Base-by-base conservation (phyloP, 2,888 invertebrate species). In the Ormyrus rosae region DNA sequence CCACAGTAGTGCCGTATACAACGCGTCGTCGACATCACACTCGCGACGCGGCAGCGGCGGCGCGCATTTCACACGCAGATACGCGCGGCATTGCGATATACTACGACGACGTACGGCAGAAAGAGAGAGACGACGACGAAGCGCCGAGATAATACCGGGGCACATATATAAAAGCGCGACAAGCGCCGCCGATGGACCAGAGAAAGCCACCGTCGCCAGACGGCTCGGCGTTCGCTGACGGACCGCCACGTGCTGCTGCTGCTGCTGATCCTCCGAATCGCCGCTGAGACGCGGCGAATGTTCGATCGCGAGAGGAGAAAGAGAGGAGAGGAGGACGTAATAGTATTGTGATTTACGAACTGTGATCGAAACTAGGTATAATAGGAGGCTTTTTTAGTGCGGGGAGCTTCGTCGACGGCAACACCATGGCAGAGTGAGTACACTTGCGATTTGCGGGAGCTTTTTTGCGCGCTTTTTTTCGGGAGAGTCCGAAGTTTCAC, bases 341-440 rank as follows among this genome's bases (percentile, higher is more conserved):
- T 9, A 5, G n/a, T 11, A 13, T 69, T 79, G 72, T 73, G 68
- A 73, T 73, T 34, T 4, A 6, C 10, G 50, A 61, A 46, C 78
- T 79, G 73, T 69, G 73, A 71, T 78, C n/a, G 56, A 19, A 19
- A 34, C 58, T 71, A 46, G 9, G 61, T 71, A 51, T 11, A 10
- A 46, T 19, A 13, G 34, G 10, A n/a, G 46, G 4, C 3, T 34
- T 34, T 4, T 2, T 34, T 19, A 19, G 34, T 34, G 34, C 34
- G 34, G 3, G 34, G 34, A 34, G 34, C 34, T 4, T 34, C 34
- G 34, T 4, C 34, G 34, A 34, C 10, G 67, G 13, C 53, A 45
- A 58, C 45, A 51, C 11, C 1, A 79, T 79, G 79, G 63, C 73
- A 53, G 74, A 79, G 79, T 79, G 51, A 79, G 79, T 79, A 64